Percentiles rank a stretch among this genome's conserved stretches.
Conservation (phyloP, 2,797 vertebrate genomes). For the Myotis planiceps region DNA sequence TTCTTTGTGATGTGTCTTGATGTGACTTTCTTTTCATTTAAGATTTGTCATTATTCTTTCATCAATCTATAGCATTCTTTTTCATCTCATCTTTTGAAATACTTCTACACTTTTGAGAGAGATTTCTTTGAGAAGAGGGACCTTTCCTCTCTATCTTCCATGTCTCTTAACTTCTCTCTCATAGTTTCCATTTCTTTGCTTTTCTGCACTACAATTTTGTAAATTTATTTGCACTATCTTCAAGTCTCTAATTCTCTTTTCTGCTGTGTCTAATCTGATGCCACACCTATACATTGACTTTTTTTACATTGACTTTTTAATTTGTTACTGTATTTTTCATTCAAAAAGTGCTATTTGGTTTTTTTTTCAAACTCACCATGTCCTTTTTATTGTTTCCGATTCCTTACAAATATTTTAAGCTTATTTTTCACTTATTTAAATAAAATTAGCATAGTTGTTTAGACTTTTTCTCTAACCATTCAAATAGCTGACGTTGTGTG, state of each 20-base stretch:
- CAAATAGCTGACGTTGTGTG: not conserved
- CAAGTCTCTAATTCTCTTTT: not conserved
- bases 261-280: not conserved
- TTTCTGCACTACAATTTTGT: not conserved
- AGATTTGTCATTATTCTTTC: not conserved
- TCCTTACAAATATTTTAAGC: not conserved
- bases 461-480: not conserved
- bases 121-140: not conserved
- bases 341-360: not conserved
- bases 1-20: not conserved
- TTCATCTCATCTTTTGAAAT: not conserved
- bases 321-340: not conserved
- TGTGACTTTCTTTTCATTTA: not conserved
- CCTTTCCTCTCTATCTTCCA: not conserved
- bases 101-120: not conserved
- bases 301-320: not conserved
- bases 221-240: not conserved
- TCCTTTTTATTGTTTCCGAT: not conserved
- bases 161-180: not conserved
- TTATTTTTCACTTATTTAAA: conserved; percentile 10
- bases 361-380: not conserved
- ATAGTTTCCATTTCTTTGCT: not conserved
- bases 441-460: not conserved
- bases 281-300: not conserved
- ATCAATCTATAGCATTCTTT: not conserved